Evolutionary conservation across 2,888 invertebrate species (phyloP).

Genomic region (Caenorhabditis sp.): DNA sequence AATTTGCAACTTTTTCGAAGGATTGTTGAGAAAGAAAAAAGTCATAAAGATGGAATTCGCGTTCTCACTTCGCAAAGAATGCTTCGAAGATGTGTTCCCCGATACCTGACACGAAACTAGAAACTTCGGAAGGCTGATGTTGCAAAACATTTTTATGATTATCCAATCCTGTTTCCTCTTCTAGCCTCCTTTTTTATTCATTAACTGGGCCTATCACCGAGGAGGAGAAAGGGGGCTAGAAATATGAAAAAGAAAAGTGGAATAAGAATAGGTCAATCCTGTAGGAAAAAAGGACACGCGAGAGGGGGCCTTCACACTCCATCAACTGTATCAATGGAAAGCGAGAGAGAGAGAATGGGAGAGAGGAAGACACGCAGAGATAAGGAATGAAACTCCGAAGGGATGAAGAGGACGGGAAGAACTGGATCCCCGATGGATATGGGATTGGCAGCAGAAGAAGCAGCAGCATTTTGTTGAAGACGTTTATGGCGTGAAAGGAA

Average conservation of each 20-base stretch:
- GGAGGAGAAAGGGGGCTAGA: not conserved
- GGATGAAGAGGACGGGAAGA: not conserved
- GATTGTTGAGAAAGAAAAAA: too few relatives aligned
- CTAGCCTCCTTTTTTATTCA: slow-evolving; percentile 1
- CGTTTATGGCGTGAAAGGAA: slow-evolving; percentile 33
- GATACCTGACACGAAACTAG: slow-evolving; percentile 2
- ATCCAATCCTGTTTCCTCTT: slow-evolving; percentile 30
- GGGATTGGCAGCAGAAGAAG: slow-evolving; percentile 6
- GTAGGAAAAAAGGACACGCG: slow-evolving; percentile 13
- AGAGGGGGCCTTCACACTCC: slow-evolving; percentile 41
- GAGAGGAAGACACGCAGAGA: slow-evolving; percentile 37
- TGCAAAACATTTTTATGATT: slow-evolving; percentile 19
- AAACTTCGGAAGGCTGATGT: slow-evolving; percentile 14
- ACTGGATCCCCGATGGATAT: slow-evolving; percentile 23
- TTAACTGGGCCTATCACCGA: slow-evolving; percentile 5
- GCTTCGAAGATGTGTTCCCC: not conserved
- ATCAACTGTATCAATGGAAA: slow-evolving; percentile 46
- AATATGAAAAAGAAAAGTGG: not conserved
- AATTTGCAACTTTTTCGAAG: too few relatives aligned
- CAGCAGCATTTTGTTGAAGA: slow-evolving; percentile 9
- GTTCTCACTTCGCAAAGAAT: not conserved
- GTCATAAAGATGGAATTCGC: too few relatives aligned
- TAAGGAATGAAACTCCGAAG: slow-evolving; percentile 20
- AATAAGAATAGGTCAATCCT: slow-evolving; percentile 48
- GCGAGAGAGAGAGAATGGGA: slow-evolving; percentile 21